phyloP scores from a whole-genome alignment of 2,888 invertebrate genomes.

The Drosophila engyochracea region DNA sequence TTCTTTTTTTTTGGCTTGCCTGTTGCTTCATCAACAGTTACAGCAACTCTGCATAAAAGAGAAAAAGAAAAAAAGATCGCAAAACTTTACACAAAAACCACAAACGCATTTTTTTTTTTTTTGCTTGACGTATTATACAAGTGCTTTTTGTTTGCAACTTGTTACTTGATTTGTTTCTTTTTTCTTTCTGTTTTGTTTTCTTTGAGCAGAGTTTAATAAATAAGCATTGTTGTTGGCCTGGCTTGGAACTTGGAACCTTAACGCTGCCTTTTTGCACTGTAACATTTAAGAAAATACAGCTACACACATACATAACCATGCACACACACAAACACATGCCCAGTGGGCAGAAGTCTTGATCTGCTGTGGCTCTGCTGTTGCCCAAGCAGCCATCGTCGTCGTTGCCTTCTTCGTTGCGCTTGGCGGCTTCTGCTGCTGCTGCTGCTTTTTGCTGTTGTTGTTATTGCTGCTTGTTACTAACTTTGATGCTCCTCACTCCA shows the following conservation, averaged over 20 bases:
- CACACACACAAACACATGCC: constrained; percentile 24
- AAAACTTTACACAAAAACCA: constrained; percentile 45
- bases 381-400: constrained; percentile 37
- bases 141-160: constrained; percentile 35
- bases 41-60: constrained; percentile 17
- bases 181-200: background rate
- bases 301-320: constrained; percentile 23
- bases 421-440: constrained; percentile 72
- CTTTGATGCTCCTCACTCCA: constrained; percentile 24
- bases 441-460: constrained; percentile 25
- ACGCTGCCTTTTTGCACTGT: constrained; percentile 24
- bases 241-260: constrained; percentile 35
- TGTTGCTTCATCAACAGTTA: constrained; percentile 59
- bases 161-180: constrained; percentile 10
- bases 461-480: constrained; percentile 24
- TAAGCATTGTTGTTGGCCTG: constrained; percentile 31
- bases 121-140: constrained; percentile 57
- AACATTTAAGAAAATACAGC: constrained; percentile 43
- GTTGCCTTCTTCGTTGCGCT: constrained; percentile 66
- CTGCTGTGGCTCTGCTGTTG: constrained; percentile 52
- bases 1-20: constrained; percentile 27
- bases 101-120: constrained; percentile 51
- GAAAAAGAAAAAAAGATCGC: constrained; percentile 17
- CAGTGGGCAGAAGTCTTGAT: constrained; percentile 63
- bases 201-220: constrained; percentile 37